These are phyloP conservation scores for Ailurus styani DNA, from an alignment of 2,113 vertebrate genomes.

Conservation along the genomic window DNA sequence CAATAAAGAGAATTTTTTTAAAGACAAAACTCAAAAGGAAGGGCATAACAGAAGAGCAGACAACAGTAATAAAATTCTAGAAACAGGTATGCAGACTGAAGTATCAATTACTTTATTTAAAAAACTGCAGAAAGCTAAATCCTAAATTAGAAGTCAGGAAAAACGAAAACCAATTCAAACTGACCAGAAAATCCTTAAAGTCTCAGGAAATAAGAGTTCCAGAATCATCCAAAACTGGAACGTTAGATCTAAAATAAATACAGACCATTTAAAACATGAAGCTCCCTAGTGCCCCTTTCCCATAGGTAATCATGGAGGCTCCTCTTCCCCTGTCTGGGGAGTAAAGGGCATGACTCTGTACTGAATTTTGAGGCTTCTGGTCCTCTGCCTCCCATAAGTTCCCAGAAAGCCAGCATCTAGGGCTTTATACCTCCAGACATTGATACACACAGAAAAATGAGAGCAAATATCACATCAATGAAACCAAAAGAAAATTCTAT, in stretches of 20 bases:
- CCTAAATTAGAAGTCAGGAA: not conserved
- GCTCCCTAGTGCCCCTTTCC: not conserved
- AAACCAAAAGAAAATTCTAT: not conserved
- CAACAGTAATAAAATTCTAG: not conserved
- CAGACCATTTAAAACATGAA: not conserved
- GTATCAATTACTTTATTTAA: not conserved
- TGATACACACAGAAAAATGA: not conserved
- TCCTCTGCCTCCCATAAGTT: not conserved
- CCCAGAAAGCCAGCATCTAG: not conserved
- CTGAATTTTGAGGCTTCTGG: not conserved
- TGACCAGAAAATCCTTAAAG: not conserved
- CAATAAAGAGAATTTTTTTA: not conserved
- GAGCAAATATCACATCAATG: not conserved
- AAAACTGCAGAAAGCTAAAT: not conserved
- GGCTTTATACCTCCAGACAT: not conserved
- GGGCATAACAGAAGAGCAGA: not conserved
- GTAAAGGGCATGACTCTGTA: not conserved
- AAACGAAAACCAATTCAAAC: not conserved
- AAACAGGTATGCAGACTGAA: not conserved
- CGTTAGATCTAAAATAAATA: not conserved
- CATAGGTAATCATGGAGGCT: too few relatives aligned
- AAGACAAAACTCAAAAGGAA: not conserved
- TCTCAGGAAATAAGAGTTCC: not conserved
- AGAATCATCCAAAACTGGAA: not conserved
- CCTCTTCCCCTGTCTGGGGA: fast-evolving